Evolutionary conservation across 1,140 invertebrate species (phyloP).

Genomic region (Harlomillsia oculata): DNA sequence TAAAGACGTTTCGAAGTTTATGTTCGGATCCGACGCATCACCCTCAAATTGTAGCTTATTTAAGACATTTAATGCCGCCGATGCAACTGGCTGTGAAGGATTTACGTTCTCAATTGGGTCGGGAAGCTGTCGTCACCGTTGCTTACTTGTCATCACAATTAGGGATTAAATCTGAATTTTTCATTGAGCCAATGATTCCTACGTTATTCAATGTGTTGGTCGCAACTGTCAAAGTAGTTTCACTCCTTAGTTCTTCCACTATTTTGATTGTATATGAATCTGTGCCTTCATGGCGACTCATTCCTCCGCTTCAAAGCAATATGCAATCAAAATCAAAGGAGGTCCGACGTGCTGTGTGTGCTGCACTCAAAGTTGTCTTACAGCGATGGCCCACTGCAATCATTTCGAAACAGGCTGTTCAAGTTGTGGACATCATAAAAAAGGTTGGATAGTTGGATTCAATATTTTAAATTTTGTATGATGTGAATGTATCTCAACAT

Average conservation of each 20-base stretch:
- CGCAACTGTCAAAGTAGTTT: conserved; percentile 34
- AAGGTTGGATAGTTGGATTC: conserved; percentile 14
- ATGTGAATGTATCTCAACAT: background rate
- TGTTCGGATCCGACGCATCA: conserved; percentile 29
- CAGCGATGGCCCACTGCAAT: conserved; percentile 17
- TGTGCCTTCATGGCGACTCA: conserved; percentile 28
- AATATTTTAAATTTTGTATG: background rate
- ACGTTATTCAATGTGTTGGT: conserved; percentile 29
- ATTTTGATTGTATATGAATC: conserved; percentile 30
- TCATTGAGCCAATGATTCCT: conserved; percentile 30
- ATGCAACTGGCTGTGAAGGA: conserved; percentile 32
- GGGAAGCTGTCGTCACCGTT: conserved; percentile 32
- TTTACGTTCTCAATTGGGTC: conserved; percentile 27
- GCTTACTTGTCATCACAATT: conserved; percentile 20
- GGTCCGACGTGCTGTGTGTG: conserved; percentile 31
- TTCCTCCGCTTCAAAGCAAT: conserved; percentile 31
- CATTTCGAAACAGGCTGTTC: conserved; percentile 20
- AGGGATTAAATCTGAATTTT: conserved; percentile 26
- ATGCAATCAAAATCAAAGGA: conserved; percentile 35
- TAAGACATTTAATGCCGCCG: conserved; percentile 32
- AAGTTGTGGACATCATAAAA: conserved; percentile 29
- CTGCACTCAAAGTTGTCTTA: conserved; percentile 29
- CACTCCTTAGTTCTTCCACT: conserved; percentile 20
- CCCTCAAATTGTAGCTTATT: conserved; percentile 25
- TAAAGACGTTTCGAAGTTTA: conserved; percentile 34